phyloP scores from a whole-genome alignment of 2,113 vertebrate species.

The Smithornis capensis region DNA sequence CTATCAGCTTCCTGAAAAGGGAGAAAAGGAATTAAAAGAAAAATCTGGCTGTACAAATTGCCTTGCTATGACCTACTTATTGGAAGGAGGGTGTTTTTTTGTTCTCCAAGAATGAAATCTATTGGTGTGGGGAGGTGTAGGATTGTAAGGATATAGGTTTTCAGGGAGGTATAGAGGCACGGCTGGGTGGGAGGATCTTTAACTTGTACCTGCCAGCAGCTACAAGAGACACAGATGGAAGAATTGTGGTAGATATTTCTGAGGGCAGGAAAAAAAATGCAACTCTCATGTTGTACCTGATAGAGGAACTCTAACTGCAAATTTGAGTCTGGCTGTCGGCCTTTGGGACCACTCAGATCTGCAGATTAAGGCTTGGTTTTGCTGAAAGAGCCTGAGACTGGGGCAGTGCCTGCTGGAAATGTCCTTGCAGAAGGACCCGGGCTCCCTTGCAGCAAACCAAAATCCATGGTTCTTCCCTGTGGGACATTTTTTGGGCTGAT shows the following conservation, averaged over 20 bases:
- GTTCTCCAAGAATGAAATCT: background rate
- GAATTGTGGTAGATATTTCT: background rate
- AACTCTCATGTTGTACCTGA: background rate
- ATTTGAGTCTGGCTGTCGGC: background rate
- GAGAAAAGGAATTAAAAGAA: slow-evolving; percentile 23
- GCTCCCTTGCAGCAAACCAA: background rate
- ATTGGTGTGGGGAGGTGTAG: background rate
- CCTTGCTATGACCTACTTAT: slow-evolving; percentile 38
- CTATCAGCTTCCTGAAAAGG: slow-evolving; percentile 12
- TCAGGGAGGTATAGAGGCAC: background rate
- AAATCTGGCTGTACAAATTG: background rate
- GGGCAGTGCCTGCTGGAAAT: background rate
- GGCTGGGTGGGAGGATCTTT: background rate
- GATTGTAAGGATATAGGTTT: background rate
- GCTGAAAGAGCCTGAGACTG: background rate
- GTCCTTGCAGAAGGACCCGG: background rate
- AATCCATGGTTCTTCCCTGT: fast-evolving
- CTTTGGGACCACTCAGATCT: background rate
- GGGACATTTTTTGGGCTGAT: fast-evolving
- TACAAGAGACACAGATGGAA: background rate
- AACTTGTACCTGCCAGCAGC: background rate
- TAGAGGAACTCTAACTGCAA: background rate
- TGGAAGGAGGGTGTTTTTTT: background rate
- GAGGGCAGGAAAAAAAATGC: background rate
- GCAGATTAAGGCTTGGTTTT: background rate